Base-by-base conservation (phyloP, 64 coral and sea anemone species). In the Montipora capricornis region DNA sequence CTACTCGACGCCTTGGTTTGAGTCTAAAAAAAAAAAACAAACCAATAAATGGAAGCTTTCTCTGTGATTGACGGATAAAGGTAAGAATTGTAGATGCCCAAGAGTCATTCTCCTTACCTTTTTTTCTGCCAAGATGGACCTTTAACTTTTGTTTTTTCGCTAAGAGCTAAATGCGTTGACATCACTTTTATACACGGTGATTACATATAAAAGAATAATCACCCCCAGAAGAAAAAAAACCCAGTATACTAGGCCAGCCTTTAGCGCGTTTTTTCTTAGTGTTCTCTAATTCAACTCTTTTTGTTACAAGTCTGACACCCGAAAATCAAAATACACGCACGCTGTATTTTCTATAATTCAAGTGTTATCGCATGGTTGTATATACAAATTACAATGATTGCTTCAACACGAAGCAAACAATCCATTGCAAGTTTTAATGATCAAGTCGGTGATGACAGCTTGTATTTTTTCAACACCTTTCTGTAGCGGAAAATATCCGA, bases 401-500 rank as follows among this genome's bases (percentile, higher is more conserved):
- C 51, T 81, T 81, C 17, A 58, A 58, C 26, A 14, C 50, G 8
- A 81, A 81, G 52, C 50, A 81, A 81, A 81, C 53, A 59, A 58
- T 79, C 51, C 59, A 20, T 24, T 16, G 5, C 15, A 81, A 81
- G 52, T 81, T 57, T 67, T 67, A 81, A 81, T 59, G 51, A 57
- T 24, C 9, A 81, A 58, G 59, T 29, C 11, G n/a, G 3, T 12
- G 22, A 29, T 44, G 75, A 47, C 29, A 17, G 37, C 15, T 67
- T 17, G 10, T 17, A 14, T 67, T 14, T 13, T 3, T 14, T 14
- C 5, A 17, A 37, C 62, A 13, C 11, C 11, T 17, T 15, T 67
- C 4, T 1, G 62, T 76, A 3, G 74, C 37, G 37, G 37, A 37
- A 37, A 37, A 37, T 37, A 37, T 37, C 37, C 37, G 37, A 37